Evolutionary conservation across 2,797 vertebrate genomes (phyloP).

Genomic region (Phataginus tricuspis): DNA sequence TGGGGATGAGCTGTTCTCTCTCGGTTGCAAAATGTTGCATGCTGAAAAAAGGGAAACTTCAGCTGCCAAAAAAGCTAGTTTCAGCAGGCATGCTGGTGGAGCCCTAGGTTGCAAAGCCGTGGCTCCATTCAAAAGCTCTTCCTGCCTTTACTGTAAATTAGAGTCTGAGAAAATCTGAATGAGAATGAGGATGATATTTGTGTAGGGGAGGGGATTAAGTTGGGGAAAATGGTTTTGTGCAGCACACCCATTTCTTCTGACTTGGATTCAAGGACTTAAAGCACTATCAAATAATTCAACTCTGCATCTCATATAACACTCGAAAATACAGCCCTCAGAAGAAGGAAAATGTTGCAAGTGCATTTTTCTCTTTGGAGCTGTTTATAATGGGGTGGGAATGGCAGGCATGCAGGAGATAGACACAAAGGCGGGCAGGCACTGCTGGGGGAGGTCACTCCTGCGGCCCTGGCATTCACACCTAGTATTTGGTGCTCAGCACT

Average conservation of each 20-base stretch:
- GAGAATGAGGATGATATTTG: neutral
- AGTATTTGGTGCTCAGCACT: neutral
- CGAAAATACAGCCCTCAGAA: neutral
- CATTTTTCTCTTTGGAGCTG: neutral
- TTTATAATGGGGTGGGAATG: neutral
- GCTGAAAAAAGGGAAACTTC: neutral
- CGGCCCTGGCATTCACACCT: neutral
- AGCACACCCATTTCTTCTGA: neutral
- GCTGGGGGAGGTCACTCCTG: neutral
- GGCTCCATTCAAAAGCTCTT: neutral
- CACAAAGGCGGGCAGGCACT: fast-evolving
- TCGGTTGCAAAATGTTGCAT: neutral
- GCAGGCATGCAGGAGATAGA: neutral
- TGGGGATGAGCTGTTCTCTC: neutral
- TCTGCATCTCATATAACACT: neutral
- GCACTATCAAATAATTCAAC: neutral
- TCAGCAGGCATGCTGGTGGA: neutral
- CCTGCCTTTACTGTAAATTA: neutral
- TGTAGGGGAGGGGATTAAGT: neutral
- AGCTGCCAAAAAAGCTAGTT: neutral
- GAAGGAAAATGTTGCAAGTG: neutral
- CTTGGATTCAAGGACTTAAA: neutral
- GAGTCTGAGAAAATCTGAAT: neutral
- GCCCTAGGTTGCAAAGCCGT: neutral
- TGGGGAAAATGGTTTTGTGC: neutral